Base-by-base conservation (phyloP, 2,888 invertebrate genomes). In the Ophion slaviceki region DNA sequence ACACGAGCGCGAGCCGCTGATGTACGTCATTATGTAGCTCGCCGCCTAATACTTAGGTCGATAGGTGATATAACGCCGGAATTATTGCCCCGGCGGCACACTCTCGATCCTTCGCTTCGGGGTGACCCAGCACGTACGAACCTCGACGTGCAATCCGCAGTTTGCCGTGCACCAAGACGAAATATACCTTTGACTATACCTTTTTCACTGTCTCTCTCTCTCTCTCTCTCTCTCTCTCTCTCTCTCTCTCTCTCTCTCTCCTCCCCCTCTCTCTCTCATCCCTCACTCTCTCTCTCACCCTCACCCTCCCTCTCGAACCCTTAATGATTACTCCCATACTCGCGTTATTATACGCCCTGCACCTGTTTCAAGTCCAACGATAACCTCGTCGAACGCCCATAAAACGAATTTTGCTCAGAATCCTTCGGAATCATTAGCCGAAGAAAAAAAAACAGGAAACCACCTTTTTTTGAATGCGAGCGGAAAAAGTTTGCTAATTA, bases 11-110 rank as follows among this genome's bases (percentile, higher is more conserved):
- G 74, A 68, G 67, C 77, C 88, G 89, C 87, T 89, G 90, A 89
- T 90, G 86, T 87, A 86, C 88, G 84, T 92, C 91, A 93, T 93
- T 93, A 93, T 89, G 86, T 89, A 87, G 89, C 89, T 89, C 91
- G 93, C 93, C 93, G 93, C 93, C 93, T 93, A 93, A 93, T 93
- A 93, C 92, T 93, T 93, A 93, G 90, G 88, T 90, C 92, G 92
- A 92, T 93, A 92, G 92, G 93, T 92, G 92, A 92, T 92, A 92
- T 89, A 92, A 92, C 90, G 88, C 87, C 90, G 88, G 90, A 92
- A 92, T 92, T 92, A 91, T 92, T 92, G 89, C 88, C 89, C 86
- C 72, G 77, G 83, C 79, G 62, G 82, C 86, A 75, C 74, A 61
- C 76, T 62, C 80, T 36, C 53, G 70, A 78, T 32, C 40, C 47